Base-by-base conservation (phyloP, 2,888 invertebrate genomes). In the Pammene aurita region DNA sequence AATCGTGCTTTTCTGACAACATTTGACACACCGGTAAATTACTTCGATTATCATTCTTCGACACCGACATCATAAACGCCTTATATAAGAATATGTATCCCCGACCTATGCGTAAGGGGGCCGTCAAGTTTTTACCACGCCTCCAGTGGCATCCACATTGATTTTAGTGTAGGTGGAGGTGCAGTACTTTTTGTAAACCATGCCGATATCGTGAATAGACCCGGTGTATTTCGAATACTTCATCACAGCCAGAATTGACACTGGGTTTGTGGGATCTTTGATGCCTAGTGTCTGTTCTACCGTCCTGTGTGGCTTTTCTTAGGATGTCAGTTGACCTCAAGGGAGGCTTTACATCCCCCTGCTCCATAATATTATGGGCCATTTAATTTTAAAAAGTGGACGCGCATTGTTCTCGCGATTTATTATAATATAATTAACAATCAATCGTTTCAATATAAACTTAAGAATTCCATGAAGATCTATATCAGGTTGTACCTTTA, bases 1-100 rank as follows among this genome's bases (percentile, higher is more conserved):
- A 13, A 6, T 65, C 65, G 13, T 56, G 65, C 13, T 65, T 65
- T 6, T 66, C 66, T 2, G 48, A 48, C 5, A 48, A 7, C 48
- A 48, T 48, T 48, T 48, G 48, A 5, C 48, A 48, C 16, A 7
- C 14, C 48, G 48, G 26, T 26, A 26, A 26, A n/a, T n/a, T n/a
- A n/a, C n/a, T n/a, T n/a, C n/a, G n/a, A n/a, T n/a, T n/a, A n/a
- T n/a, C n/a, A n/a, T n/a, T n/a, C n/a, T n/a, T n/a, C n/a, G n/a
- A n/a, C n/a, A n/a, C n/a, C n/a, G n/a, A n/a, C n/a, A n/a, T 46
- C 0, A 11, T 11, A 0, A 11, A 16, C 50, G 7, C 18, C 18
- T 18, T 11, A 4, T 50, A 50, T 2, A 50, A 5, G 10, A 50
- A 50, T 1, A 50, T 50, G 26, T 10, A 16, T 0, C 18, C n/a